These are phyloP conservation scores for Pipistrellus pygmaeus DNA, from an alignment of 2,797 vertebrate genomes.

Conservation along the genomic window DNA sequence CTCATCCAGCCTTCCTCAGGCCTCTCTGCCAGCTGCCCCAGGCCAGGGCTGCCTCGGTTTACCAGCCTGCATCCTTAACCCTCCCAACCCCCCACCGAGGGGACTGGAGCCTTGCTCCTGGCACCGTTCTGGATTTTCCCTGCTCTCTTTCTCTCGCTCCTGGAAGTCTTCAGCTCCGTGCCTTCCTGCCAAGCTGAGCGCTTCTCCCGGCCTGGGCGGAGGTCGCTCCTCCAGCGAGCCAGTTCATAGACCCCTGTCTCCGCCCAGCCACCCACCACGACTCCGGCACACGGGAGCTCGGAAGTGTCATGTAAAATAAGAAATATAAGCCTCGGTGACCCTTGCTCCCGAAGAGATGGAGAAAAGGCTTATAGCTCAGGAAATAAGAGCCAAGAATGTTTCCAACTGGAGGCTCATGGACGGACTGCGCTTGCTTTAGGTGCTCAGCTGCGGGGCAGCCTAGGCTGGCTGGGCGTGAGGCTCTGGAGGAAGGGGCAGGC, in stretches of 20 bases:
- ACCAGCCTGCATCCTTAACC: background rate
- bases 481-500: accelerated
- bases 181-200: background rate
- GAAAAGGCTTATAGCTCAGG: background rate
- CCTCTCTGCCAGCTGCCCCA: background rate
- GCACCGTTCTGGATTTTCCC: background rate
- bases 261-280: background rate
- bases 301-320: background rate
- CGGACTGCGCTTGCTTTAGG: background rate
- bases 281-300: background rate
- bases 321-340: background rate
- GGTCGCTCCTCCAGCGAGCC: background rate
- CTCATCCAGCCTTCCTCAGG: background rate
- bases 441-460: background rate
- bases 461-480: accelerated
- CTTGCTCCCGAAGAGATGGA: background rate
- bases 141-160: background rate
- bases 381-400: background rate
- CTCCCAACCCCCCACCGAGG: accelerated
- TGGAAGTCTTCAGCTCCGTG: accelerated
- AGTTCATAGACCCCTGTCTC: background rate
- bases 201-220: background rate
- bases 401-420: background rate
- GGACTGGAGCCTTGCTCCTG: background rate
- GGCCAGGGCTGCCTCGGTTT: background rate